Conservation (phyloP, 2,113 vertebrate species). For the Phalacrocorax pelagicus region DNA sequence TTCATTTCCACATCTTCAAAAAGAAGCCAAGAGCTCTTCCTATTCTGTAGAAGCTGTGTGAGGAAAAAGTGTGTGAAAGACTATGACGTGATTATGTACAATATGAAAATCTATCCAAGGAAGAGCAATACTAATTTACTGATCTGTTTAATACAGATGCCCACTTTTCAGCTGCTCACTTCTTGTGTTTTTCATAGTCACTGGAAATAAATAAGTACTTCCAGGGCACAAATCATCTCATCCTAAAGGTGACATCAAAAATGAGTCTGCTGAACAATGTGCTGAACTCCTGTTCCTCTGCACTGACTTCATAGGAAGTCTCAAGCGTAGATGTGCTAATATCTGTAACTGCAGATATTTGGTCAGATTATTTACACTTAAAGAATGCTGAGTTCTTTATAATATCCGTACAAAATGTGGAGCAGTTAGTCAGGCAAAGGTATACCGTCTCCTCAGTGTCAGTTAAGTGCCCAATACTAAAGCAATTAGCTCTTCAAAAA, state of each 20-base stretch:
- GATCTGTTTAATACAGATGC: neutral
- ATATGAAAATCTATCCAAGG: neutral
- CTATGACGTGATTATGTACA: neutral
- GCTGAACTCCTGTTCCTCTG: neutral
- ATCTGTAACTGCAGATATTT: neutral
- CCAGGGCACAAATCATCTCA: neutral
- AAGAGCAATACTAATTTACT: neutral
- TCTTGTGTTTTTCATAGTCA: neutral
- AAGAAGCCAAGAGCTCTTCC: neutral
- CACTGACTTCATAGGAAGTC: neutral
- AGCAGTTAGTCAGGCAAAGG: neutral
- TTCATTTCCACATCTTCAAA: neutral
- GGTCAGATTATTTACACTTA: neutral
- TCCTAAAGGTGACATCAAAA: neutral
- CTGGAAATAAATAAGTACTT: neutral
- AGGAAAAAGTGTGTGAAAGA: neutral
- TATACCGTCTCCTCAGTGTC: neutral
- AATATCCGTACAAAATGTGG: neutral
- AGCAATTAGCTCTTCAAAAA: neutral
- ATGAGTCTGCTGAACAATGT: neutral
- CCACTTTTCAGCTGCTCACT: neutral
- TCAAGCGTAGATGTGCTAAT: neutral
- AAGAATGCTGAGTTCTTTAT: neutral
- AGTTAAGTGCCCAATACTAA: neutral
- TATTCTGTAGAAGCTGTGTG: neutral